Evolutionary conservation across 1,140 invertebrate genomes (phyloP).

Genomic region (Psilanteris sp.): DNA sequence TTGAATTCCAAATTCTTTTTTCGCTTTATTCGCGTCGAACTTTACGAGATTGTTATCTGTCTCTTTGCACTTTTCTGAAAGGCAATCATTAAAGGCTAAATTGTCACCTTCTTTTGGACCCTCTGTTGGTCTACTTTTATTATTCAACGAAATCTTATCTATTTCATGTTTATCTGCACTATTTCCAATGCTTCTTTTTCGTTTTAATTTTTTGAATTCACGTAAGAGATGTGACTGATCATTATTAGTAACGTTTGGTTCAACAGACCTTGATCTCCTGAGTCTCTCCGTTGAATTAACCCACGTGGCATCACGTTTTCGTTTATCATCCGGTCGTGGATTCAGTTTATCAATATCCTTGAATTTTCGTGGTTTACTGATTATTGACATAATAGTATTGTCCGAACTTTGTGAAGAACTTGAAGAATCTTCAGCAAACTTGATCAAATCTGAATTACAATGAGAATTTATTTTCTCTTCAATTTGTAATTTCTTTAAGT

Average conservation of each 20-base stretch:
- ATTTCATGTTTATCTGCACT: slow-evolving; percentile 28
- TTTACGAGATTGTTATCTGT: slow-evolving; percentile 8
- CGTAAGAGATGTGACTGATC: slow-evolving; percentile 41
- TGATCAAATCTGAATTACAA: not conserved
- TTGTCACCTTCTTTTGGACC: too few species aligned
- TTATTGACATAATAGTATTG: slow-evolving; percentile 4
- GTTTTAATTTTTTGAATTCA: slow-evolving; percentile 63
- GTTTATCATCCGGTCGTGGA: slow-evolving; percentile 5
- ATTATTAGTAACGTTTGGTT: slow-evolving; percentile 36
- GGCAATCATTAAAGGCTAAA: too few species aligned
- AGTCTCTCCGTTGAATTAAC: too few species aligned
- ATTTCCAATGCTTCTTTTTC: slow-evolving; percentile 62
- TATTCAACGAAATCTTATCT: too few species aligned
- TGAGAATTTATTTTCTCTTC: slow-evolving; percentile 10
- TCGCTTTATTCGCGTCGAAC: slow-evolving; percentile 7
- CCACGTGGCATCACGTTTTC: not conserved
- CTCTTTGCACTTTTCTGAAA: slow-evolving; percentile 5
- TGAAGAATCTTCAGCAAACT: slow-evolving; percentile 25
- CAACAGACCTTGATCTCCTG: slow-evolving; percentile 63
- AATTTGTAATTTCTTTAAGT: slow-evolving; percentile 1
- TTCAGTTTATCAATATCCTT: slow-evolving; percentile 13
- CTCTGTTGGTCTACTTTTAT: too few species aligned
- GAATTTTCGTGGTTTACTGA: slow-evolving; percentile 7
- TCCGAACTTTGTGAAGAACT: slow-evolving; percentile 17
- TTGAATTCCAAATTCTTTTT: slow-evolving; percentile 72